phyloP scores from a whole-genome alignment of 2,797 vertebrate species.

The Alosa sapidissima region DNA sequence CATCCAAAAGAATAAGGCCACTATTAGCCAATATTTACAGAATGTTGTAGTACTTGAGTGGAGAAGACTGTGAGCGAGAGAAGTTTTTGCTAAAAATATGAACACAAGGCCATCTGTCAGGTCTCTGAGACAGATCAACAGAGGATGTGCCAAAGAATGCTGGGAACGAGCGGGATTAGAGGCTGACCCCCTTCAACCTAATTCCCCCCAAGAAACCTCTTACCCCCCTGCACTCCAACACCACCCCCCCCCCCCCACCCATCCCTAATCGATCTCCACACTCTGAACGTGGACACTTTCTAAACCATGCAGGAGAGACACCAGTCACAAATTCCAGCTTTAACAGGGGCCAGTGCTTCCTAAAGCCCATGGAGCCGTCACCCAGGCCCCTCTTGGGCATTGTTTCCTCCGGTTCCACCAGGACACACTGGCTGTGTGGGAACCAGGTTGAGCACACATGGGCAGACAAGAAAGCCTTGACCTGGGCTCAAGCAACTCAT shows the following conservation, averaged over 20 bases:
- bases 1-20: neutral
- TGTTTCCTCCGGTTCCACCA: constrained; percentile 57
- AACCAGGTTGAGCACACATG: constrained; percentile 57
- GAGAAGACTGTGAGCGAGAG: neutral
- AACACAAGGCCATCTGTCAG: constrained; percentile 9
- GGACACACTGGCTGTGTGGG: constrained; percentile 57
- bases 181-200: constrained; percentile 33
- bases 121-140: neutral
- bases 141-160: constrained; percentile 33
- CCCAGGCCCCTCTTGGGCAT: constrained; percentile 49
- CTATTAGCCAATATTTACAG: neutral
- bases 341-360: constrained; percentile 60
- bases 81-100: neutral
- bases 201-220: neutral
- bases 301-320: constrained; percentile 63
- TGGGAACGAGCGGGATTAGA: constrained; percentile 31
- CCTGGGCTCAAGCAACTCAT: constrained; percentile 53
- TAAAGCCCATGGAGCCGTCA: constrained; percentile 55
- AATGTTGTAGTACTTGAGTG: neutral
- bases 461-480: constrained; percentile 53
- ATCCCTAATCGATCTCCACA: constrained; percentile 38
- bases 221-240: neutral
- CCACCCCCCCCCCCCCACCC: neutral
- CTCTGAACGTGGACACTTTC: constrained; percentile 57
- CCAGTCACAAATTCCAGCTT: constrained; percentile 61